Conservation (phyloP, 1,140 invertebrate genomes). For the Eriocheir sinensis region DNA sequence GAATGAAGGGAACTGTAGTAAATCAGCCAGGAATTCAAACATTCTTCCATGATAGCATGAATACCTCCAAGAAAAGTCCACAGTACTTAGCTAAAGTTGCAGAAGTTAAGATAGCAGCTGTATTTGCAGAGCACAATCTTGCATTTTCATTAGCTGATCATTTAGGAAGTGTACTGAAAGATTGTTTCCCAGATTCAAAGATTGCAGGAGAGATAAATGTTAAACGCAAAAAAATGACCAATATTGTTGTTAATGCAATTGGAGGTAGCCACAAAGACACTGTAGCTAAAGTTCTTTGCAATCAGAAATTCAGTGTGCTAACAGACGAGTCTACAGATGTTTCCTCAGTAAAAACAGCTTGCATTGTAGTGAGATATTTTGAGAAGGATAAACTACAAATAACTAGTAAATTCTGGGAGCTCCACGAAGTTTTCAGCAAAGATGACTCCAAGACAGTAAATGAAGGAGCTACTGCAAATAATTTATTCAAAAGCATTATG, state of each 20-base stretch:
- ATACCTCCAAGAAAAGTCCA: not conserved
- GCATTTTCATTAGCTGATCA: not conserved
- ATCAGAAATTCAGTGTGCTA: constrained; percentile 31
- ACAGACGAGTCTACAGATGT: constrained; percentile 49
- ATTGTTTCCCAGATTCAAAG: constrained; percentile 30
- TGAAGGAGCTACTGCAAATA: constrained; percentile 30
- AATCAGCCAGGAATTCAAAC: not conserved
- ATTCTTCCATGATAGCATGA: not conserved
- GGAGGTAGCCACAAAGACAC: constrained; percentile 13
- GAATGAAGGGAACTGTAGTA: not conserved
- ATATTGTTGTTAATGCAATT: constrained; percentile 16
- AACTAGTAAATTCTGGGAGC: constrained; percentile 54
- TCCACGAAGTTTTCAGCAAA: constrained; percentile 18
- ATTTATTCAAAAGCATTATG: constrained; percentile 1
- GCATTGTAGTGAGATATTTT: constrained; percentile 35
- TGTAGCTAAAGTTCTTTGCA: not conserved
- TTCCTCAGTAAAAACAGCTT: constrained; percentile 46
- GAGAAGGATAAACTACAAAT: constrained; percentile 1
- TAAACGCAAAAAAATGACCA: constrained; percentile 7
- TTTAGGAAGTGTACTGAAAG: too few relatives aligned
- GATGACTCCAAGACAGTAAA: constrained; percentile 19
- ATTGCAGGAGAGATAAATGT: not conserved
- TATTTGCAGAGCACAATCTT: constrained; percentile 35
- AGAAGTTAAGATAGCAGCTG: constrained; percentile 43
- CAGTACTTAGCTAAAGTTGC: constrained; percentile 20